Percentiles rank a stretch among this genome's conserved stretches.
These are phyloP conservation scores for Ormia ochracea DNA, from an alignment of 2,888 invertebrate genomes.

Conservation along the genomic window DNA sequence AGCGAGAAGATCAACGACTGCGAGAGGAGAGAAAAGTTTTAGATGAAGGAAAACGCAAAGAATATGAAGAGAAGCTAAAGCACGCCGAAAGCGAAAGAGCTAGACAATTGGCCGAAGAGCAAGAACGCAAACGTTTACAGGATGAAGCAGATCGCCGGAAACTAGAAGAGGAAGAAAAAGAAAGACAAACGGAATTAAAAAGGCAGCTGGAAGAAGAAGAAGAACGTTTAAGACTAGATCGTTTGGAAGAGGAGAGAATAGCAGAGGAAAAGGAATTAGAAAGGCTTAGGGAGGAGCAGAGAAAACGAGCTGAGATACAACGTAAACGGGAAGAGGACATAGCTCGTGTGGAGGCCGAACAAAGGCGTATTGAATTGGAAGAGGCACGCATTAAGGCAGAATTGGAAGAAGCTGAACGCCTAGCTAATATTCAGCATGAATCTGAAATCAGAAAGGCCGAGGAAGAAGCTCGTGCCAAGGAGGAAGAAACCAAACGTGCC, in stretches of 20 bases:
- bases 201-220: conserved; percentile 72
- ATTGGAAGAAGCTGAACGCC: conserved; percentile 67
- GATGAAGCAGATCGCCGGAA: conserved; percentile 68
- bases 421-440: conserved; percentile 66
- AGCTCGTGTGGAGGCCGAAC: conserved; percentile 67
- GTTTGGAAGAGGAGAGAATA: conserved; percentile 68
- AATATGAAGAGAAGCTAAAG: conserved; percentile 68
- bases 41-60: conserved; percentile 70
- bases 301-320: conserved; percentile 67
- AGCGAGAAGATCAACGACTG: conserved; percentile 66
- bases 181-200: conserved; percentile 69
- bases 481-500: conserved; percentile 66
- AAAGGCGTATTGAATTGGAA: conserved; percentile 69
- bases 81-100: conserved; percentile 70
- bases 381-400: conserved; percentile 71
- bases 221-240: conserved; percentile 67
- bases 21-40: conserved; percentile 65
- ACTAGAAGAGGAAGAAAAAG: conserved; percentile 68
- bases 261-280: conserved; percentile 70
- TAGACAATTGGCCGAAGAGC: conserved; percentile 68
- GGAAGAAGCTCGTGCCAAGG: conserved; percentile 67
- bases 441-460: conserved; percentile 67
- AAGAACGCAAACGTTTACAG: conserved; percentile 69
- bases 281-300: conserved; percentile 70
- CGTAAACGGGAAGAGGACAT: conserved; percentile 73